phyloP scores from a whole-genome alignment of 2,113 vertebrate genomes.

The Oxygymnocypris stewartii region DNA sequence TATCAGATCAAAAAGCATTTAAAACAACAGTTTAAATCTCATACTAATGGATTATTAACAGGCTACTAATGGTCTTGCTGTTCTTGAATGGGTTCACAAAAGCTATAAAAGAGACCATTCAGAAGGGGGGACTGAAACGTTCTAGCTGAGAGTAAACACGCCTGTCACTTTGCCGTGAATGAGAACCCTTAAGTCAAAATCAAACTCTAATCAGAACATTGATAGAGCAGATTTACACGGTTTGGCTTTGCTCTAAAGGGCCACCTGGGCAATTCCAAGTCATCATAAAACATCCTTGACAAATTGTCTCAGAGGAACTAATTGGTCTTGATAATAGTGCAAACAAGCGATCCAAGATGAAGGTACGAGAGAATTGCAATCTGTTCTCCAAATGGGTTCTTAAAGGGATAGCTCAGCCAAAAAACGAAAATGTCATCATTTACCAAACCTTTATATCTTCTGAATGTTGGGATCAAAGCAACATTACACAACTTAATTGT shows the following conservation, averaged over 20 bases:
- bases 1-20: conserved; percentile 70
- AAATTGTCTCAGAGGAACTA: conserved; percentile 38
- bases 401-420: conserved; percentile 4
- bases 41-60: conserved; percentile 75
- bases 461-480: not conserved
- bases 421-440: not conserved
- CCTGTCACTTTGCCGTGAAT: conserved; percentile 58
- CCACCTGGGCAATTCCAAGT: conserved; percentile 47
- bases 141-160: conserved; percentile 60
- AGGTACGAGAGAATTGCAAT: conserved; percentile 22
- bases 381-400: conserved; percentile 29
- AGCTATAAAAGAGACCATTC: conserved; percentile 57
- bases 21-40: conserved; percentile 66
- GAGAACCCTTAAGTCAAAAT: conserved; percentile 53
- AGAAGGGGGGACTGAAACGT: conserved; percentile 54
- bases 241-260: conserved; percentile 52
- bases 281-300: conserved; percentile 37
- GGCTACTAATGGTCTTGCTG: conserved; percentile 66
- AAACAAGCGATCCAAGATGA: conserved; percentile 35
- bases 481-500: not conserved
- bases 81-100: conserved; percentile 68
- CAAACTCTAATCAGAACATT: conserved; percentile 53
- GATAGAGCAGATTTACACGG: conserved; percentile 46
- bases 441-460: not conserved
- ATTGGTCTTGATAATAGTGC: conserved; percentile 35